phyloP scores from a whole-genome alignment of 2,888 invertebrate genomes.

The Tetranychus piercei region DNA sequence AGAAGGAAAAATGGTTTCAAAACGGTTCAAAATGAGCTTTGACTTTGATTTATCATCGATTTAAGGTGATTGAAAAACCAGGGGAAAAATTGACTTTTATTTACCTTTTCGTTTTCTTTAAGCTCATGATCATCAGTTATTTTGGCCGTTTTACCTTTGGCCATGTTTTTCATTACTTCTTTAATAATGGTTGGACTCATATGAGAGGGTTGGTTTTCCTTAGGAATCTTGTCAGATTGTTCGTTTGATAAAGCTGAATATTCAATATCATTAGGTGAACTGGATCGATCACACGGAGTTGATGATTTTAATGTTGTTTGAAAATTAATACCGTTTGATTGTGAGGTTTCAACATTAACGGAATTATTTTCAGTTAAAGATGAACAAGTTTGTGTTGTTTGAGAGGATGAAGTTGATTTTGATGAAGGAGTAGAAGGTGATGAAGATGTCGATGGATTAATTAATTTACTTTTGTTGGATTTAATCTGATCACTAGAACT shows the following conservation, averaged over 20 bases:
- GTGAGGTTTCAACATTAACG: no score
- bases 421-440: background rate
- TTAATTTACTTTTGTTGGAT: background rate
- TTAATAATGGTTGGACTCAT: constrained; percentile 16
- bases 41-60: background rate
- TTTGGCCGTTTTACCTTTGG: background rate
- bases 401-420: background rate
- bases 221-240: no score
- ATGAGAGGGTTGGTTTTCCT: background rate
- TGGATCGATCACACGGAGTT: background rate
- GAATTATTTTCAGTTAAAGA: background rate
- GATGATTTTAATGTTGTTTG: background rate
- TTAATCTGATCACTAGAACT: background rate
- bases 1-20: no score
- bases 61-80: background rate
- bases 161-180: constrained; percentile 14
- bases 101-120: background rate
- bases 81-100: background rate
- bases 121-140: background rate
- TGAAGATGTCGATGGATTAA: background rate
- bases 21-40: no score
- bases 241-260: background rate
- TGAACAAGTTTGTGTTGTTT: background rate
- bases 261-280: background rate
- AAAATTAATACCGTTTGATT: background rate